phyloP scores from a whole-genome alignment of 2,888 invertebrate species.

The Xanthia togata region DNA sequence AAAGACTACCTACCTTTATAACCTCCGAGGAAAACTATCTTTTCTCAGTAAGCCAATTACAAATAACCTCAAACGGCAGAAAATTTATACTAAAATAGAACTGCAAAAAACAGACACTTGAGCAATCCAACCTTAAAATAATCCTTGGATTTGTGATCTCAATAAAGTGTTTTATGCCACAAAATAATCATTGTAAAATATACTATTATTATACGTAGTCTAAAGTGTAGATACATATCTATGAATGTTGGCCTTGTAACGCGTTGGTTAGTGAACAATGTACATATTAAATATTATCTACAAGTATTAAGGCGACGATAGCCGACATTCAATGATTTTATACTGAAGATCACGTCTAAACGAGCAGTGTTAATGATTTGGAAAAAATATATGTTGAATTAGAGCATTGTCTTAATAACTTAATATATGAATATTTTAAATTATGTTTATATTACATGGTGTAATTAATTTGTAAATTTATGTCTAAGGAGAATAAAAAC shows the following conservation, averaged over 20 bases:
- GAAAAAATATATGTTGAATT: too few relatives aligned
- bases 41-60: not conserved
- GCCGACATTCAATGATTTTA: too few relatives aligned
- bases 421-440: too few relatives aligned
- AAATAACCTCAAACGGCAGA: not conserved
- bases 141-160: conserved; percentile 64
- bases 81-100: conserved; percentile 13
- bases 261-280: conserved; percentile 63
- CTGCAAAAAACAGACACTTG: conserved; percentile 31
- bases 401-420: too few relatives aligned
- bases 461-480: too few relatives aligned
- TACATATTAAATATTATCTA: conserved; percentile 68
- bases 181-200: conserved; percentile 64
- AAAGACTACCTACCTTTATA: not conserved
- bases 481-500: too few relatives aligned
- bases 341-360: too few relatives aligned
- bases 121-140: conserved; percentile 63
- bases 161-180: conserved; percentile 61
- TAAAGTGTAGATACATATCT: conserved; percentile 70
- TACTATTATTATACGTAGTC: conserved; percentile 63
- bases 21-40: not conserved
- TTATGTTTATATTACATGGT: too few relatives aligned
- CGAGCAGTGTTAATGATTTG: too few relatives aligned
- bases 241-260: conserved; percentile 69
- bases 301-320: conserved; percentile 31